Evolutionary conservation across 2,888 invertebrate species (phyloP).

Genomic region (Acrobasis consociella): DNA sequence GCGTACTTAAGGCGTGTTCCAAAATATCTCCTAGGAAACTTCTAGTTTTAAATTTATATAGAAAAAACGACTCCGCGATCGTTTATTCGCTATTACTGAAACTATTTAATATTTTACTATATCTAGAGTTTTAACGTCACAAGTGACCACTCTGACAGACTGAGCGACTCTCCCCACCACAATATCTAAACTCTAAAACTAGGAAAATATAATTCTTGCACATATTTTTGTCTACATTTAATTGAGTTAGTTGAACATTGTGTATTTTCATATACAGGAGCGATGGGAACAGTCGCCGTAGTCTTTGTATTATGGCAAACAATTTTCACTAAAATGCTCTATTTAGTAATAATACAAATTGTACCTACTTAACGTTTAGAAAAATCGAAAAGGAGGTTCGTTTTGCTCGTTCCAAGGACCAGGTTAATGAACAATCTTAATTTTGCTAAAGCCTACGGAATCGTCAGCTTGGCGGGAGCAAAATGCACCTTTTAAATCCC

Average conservation of each 20-base stretch:
- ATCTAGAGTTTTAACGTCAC: constrained; percentile 45
- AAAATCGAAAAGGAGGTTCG: constrained; percentile 37
- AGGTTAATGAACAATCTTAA: constrained; percentile 28
- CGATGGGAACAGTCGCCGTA: constrained; percentile 45
- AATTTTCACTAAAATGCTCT: constrained; percentile 60
- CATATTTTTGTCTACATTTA: constrained; percentile 51
- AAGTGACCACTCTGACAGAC: constrained; percentile 39
- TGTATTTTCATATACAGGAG: constrained; percentile 29
- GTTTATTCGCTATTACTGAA: constrained; percentile 50
- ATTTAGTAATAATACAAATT: constrained; percentile 60
- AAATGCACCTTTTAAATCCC: constrained; percentile 6
- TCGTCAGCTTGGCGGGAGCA: neutral
- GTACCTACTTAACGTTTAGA: constrained; percentile 67
- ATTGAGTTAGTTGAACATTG: constrained; percentile 54
- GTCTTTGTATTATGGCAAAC: constrained; percentile 49
- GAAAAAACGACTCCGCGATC: constrained; percentile 52
- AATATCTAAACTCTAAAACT: constrained; percentile 51
- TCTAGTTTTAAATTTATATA: constrained; percentile 45
- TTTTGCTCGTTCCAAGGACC: constrained; percentile 33
- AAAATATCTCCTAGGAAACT: constrained; percentile 50
- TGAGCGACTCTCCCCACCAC: constrained; percentile 27
- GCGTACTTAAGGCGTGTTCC: constrained; percentile 57
- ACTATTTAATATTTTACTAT: constrained; percentile 50
- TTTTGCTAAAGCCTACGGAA: constrained; percentile 26
- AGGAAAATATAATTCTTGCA: constrained; percentile 62